phyloP scores from a whole-genome alignment of 2,113 vertebrate species.

The Cromileptes altivelis region DNA sequence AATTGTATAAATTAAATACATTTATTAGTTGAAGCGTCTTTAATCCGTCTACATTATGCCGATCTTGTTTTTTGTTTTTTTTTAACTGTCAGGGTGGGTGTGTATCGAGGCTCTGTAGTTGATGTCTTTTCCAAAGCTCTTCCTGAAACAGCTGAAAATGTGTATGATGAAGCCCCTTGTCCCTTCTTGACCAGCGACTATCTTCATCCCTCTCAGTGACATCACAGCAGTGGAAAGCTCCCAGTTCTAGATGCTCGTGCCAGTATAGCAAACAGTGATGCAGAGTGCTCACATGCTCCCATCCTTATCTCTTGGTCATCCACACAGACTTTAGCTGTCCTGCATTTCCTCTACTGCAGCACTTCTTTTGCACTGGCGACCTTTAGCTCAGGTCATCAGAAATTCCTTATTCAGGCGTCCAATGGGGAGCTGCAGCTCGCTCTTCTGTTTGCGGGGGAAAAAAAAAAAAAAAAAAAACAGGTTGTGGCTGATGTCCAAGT shows the following conservation, averaged over 20 bases:
- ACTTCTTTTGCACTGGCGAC: conserved; percentile 59
- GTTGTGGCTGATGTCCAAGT: conserved; percentile 29
- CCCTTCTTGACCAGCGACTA: background rate
- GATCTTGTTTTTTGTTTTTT: no score
- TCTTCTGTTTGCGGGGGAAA: conserved; percentile 24
- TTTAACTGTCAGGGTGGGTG: no score
- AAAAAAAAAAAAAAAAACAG: conserved; percentile 27
- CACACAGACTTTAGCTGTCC: conserved; percentile 46
- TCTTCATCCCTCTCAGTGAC: conserved; percentile 15
- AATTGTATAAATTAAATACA: no score
- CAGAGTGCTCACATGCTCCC: conserved; percentile 30
- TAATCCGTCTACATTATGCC: no score
- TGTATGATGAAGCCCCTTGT: background rate
- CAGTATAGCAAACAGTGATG: conserved; percentile 22
- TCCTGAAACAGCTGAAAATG: background rate
- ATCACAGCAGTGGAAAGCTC: conserved; percentile 23
- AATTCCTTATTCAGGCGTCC: conserved; percentile 60
- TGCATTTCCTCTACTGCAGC: conserved; percentile 59
- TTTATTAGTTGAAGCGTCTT: no score
- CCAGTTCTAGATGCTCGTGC: conserved; percentile 10
- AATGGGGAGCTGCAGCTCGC: conserved; percentile 33
- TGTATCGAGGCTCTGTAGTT: no score
- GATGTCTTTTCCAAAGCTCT: background rate
- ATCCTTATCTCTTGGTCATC: conserved; percentile 63
- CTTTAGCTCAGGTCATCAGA: conserved; percentile 59